These are phyloP conservation scores for Trichoplusia ni DNA, from an alignment of 1,140 invertebrate species.

Conservation along the genomic window DNA sequence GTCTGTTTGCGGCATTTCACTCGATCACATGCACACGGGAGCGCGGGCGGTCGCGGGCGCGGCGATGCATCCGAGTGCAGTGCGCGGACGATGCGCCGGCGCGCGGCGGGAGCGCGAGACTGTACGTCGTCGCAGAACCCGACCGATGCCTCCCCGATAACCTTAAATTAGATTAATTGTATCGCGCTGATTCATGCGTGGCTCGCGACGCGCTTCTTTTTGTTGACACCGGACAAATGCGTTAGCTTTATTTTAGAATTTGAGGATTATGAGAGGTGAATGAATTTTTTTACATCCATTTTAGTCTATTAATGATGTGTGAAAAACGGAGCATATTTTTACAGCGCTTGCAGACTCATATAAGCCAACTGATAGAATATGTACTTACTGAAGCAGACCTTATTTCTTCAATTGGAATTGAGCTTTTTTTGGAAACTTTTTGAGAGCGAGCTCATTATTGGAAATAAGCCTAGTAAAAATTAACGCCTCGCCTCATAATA, in stretches of 20 bases:
- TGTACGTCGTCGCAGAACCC: conserved; percentile 70
- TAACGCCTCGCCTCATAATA: too few relatives aligned
- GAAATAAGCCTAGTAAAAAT: too few relatives aligned
- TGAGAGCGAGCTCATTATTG: too few relatives aligned
- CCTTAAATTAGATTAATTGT: conserved; percentile 81
- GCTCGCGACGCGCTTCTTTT: conserved; percentile 59
- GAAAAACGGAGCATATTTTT: conserved; percentile 6
- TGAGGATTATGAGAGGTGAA: conserved; percentile 47
- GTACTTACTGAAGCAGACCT: too few relatives aligned
- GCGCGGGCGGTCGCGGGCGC: conserved; percentile 33
- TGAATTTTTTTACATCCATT: conserved; percentile 32
- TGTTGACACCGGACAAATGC: conserved; percentile 74
- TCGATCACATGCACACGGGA: conserved; percentile 30
- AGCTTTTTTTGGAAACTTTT: too few relatives aligned
- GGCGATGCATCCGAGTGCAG: conserved; percentile 44
- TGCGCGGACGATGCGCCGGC: conserved; percentile 59
- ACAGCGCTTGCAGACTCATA: too few relatives aligned
- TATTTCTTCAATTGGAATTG: too few relatives aligned
- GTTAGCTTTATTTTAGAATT: conserved; percentile 64
- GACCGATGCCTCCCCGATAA: conserved; percentile 72
- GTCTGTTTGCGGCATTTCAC: conserved; percentile 76
- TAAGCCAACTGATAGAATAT: too few relatives aligned
- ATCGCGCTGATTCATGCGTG: conserved; percentile 76
- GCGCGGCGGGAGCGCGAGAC: conserved; percentile 67
- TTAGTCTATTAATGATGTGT: conserved; percentile 13